These are phyloP conservation scores for Pinctada fucata DNA, from an alignment of 2,888 invertebrate genomes.

Conservation along the genomic window DNA sequence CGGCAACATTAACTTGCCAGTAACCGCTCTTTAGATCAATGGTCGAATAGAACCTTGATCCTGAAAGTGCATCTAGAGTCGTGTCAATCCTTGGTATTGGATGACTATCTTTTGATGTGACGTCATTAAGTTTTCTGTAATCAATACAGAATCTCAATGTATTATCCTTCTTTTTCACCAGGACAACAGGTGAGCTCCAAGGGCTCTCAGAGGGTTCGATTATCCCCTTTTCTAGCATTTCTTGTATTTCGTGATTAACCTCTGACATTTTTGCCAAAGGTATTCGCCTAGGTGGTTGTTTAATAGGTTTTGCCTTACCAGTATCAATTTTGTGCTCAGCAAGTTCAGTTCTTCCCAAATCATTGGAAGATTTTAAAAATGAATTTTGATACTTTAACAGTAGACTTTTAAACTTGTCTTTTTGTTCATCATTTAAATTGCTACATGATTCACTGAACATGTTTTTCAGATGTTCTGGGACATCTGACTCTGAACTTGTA, in stretches of 20 bases:
- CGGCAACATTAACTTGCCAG: conserved; percentile 1
- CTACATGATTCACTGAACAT: not conserved
- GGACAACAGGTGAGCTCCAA: conserved; percentile 3
- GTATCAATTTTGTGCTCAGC: not conserved
- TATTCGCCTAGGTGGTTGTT: not conserved
- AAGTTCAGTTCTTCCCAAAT: not conserved
- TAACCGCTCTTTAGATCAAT: conserved; percentile 7
- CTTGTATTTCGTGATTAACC: not conserved
- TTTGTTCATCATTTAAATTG: not conserved
- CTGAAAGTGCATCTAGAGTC: conserved; percentile 5
- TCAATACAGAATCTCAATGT: conserved; percentile 12
- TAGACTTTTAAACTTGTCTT: not conserved
- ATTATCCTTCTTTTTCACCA: not conserved
- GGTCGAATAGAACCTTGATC: not conserved
- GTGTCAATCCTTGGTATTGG: conserved; percentile 18
- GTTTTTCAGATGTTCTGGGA: not conserved
- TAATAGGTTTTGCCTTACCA: not conserved
- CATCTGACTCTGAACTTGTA: not conserved
- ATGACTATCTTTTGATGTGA: conserved; percentile 12
- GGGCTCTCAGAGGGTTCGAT: not conserved
- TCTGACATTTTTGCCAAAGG: not conserved
- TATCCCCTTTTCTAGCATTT: not conserved
- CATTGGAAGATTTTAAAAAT: not conserved
- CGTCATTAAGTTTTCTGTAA: conserved; percentile 3
- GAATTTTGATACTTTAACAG: not conserved